phyloP scores from a whole-genome alignment of 2,888 invertebrate species.

The Macaria liturata region DNA sequence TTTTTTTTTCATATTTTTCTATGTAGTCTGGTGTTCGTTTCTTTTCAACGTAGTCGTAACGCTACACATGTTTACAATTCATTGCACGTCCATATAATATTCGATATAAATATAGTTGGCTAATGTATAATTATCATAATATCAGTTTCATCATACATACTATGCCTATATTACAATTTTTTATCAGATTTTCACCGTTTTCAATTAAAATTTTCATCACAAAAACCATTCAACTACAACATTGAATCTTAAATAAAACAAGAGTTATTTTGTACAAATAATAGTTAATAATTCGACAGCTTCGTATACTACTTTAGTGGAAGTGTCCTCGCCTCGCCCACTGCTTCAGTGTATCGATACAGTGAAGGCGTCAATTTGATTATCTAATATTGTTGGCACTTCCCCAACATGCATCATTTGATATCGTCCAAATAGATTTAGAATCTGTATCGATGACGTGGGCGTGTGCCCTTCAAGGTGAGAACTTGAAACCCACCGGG shows the following conservation, averaged over 20 bases:
- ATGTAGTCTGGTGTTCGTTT: too few relatives aligned
- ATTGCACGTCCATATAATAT: constrained; percentile 24
- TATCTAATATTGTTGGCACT: too few relatives aligned
- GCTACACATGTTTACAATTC: not conserved
- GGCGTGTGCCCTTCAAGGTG: too few relatives aligned
- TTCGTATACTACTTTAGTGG: constrained; percentile 44
- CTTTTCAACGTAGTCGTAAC: too few relatives aligned
- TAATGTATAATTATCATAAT: constrained; percentile 36
- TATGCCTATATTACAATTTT: constrained; percentile 38
- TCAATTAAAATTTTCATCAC: constrained; percentile 19
- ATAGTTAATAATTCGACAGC: constrained; percentile 36
- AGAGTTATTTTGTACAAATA: constrained; percentile 44
- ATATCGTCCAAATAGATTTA: too few relatives aligned
- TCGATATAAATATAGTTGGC: constrained; percentile 40
- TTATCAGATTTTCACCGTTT: constrained; percentile 24
- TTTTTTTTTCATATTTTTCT: too few relatives aligned
- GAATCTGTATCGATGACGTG: too few relatives aligned
- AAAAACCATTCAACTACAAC: constrained; percentile 33
- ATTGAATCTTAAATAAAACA: constrained; percentile 41
- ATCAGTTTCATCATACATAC: constrained; percentile 25
- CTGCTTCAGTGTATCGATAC: too few relatives aligned
- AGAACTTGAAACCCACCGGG: constrained; percentile 9
- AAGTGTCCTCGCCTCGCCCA: not conserved
- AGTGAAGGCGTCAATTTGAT: too few relatives aligned
- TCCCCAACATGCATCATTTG: too few relatives aligned